phyloP scores from a whole-genome alignment of 2,888 invertebrate genomes.

The Diogma glabrata region DNA sequence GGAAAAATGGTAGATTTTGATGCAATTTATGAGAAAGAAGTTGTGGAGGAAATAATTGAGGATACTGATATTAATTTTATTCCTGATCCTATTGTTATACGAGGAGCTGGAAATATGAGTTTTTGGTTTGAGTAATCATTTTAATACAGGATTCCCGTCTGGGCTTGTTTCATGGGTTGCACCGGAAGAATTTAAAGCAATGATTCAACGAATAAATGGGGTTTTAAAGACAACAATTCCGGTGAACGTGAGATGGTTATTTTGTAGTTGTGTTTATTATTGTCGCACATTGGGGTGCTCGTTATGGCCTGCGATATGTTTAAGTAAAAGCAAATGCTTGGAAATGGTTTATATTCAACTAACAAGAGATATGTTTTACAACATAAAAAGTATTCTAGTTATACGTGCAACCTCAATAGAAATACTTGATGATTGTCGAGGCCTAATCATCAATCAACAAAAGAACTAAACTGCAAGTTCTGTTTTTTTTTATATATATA shows the following conservation, averaged over 20 bases:
- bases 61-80: slow-evolving; percentile 65
- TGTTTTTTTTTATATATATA: too few relatives aligned
- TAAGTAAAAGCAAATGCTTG: slow-evolving; percentile 83
- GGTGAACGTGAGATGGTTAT: slow-evolving; percentile 94
- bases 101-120: slow-evolving; percentile 98
- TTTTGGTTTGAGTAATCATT: slow-evolving; percentile 94
- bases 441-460: too few relatives aligned
- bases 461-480: too few relatives aligned
- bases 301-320: slow-evolving; percentile 96
- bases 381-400: too few relatives aligned
- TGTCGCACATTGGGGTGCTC: slow-evolving; percentile 98
- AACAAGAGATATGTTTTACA: too few relatives aligned
- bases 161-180: slow-evolving; percentile 90
- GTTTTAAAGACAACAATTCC: slow-evolving; percentile 91
- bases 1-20: slow-evolving; percentile 87
- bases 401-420: too few relatives aligned
- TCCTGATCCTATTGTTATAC: slow-evolving; percentile 85
- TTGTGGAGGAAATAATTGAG: slow-evolving; percentile 64
- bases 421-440: too few relatives aligned
- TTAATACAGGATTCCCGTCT: slow-evolving; percentile 88
- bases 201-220: slow-evolving; percentile 82
- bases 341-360: too few relatives aligned
- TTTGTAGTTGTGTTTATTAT: slow-evolving; percentile 97
- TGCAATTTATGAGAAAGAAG: slow-evolving; percentile 87
- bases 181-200: slow-evolving; percentile 94